Conservation (phyloP, 2,797 vertebrate species). For the Rhinoraja longicauda region DNA sequence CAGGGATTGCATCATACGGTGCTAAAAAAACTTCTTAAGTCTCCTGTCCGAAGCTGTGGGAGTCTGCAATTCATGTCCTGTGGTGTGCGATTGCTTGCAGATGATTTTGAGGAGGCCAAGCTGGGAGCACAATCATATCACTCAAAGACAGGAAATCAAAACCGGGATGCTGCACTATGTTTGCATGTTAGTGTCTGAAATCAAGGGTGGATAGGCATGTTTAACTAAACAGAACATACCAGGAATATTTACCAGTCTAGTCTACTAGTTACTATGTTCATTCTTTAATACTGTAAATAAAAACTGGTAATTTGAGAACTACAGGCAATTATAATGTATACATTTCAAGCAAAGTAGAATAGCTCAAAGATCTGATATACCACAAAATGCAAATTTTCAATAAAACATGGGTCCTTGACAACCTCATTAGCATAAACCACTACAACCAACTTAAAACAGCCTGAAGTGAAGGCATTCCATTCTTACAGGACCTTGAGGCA, state of each 20-base stretch:
- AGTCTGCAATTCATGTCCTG: neutral
- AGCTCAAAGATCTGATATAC: neutral
- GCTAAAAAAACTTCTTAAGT: neutral
- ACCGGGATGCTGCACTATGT: neutral
- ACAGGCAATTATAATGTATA: neutral
- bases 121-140: neutral
- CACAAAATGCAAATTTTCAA: neutral
- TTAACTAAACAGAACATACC: conserved; percentile 29
- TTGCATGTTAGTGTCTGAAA: neutral
- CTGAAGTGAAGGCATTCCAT: neutral
- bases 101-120: conserved; percentile 2
- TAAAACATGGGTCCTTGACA: neutral
- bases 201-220: neutral
- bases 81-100: neutral
- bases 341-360: neutral
- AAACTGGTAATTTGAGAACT: neutral
- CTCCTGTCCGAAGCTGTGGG: neutral
- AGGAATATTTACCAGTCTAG: conserved; percentile 23
- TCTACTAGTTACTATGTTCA: neutral
- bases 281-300: neutral
- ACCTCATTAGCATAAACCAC: neutral
- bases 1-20: conserved; percentile 9
- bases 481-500: neutral
- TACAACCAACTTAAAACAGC: neutral
- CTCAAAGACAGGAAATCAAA: conserved; percentile 28